Evolutionary conservation across 2,888 invertebrate species (phyloP).

Genomic region (Diachrysia chrysitis): DNA sequence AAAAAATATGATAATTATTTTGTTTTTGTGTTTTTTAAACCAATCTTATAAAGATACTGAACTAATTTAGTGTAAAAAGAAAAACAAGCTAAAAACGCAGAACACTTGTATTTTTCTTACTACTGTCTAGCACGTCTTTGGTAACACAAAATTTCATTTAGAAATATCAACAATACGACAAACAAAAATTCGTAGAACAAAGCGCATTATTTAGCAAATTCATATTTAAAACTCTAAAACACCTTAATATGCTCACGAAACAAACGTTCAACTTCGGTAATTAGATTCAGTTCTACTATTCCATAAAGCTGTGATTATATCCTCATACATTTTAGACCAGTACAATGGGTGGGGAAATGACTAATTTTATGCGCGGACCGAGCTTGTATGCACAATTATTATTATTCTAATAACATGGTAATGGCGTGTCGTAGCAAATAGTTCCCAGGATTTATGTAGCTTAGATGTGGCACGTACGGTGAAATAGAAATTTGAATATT

Average conservation of each 20-base stretch:
- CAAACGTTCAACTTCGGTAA: conserved; percentile 1
- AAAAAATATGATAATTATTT: too few species aligned
- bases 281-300: background rate
- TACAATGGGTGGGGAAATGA: conserved; percentile 10
- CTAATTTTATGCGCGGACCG: background rate
- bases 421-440: conserved; percentile 7
- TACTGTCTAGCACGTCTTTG: background rate
- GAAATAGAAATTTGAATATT: background rate
- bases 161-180: background rate
- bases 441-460: conserved; percentile 3
- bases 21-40: too few species aligned
- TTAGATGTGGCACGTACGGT: conserved; percentile 5
- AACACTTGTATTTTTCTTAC: too few species aligned
- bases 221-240: background rate
- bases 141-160: background rate
- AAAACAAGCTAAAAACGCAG: too few species aligned
- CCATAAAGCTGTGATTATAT: conserved; percentile 8
- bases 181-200: background rate
- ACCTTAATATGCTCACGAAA: background rate
- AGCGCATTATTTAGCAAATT: background rate
- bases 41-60: too few species aligned
- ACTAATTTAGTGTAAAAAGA: too few species aligned
- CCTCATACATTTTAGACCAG: conserved; percentile 7
- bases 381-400: conserved; percentile 19
- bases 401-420: conserved; percentile 19